phyloP scores from a whole-genome alignment of 2,113 vertebrate species.

The Psilopsiagon aymara region DNA sequence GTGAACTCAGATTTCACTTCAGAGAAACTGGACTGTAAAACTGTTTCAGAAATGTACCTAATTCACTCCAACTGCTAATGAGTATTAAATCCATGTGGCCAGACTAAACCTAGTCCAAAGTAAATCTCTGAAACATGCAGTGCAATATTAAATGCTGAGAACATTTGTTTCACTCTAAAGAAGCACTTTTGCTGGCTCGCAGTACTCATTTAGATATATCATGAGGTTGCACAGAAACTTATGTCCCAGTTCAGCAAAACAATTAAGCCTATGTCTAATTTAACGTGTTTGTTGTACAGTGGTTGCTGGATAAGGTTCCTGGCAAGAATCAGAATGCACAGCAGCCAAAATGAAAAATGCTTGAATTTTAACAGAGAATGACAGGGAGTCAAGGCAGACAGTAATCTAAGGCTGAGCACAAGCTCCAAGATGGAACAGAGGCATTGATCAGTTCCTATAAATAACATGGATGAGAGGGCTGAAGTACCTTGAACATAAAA shows the following conservation, averaged over 20 bases:
- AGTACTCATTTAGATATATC: background rate
- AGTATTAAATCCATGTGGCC: background rate
- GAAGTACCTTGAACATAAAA: background rate
- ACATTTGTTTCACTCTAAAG: background rate
- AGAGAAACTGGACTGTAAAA: background rate
- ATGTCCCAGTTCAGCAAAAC: background rate
- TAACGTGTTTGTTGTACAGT: background rate
- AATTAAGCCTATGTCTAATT: background rate
- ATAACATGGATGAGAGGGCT: slow-evolving; percentile 8
- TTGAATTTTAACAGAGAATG: background rate
- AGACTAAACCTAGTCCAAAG: background rate
- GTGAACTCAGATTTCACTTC: background rate
- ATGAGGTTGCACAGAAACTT: background rate
- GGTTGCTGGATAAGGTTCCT: background rate
- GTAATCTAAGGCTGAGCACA: slow-evolving; percentile 19
- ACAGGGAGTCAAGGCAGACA: background rate
- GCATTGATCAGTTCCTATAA: slow-evolving; percentile 55
- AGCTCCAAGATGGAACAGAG: background rate
- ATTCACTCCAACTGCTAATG: background rate
- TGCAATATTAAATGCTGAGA: background rate
- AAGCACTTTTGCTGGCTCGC: background rate
- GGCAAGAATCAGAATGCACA: background rate
- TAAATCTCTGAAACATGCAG: background rate
- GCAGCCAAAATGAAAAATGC: background rate
- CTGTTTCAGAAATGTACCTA: background rate